A percentile compares a stretch with the other conserved stretches of the same genome.
Evolutionary conservation across 2,888 invertebrate genomes (phyloP).

Genomic region (Morpho achilles): DNA sequence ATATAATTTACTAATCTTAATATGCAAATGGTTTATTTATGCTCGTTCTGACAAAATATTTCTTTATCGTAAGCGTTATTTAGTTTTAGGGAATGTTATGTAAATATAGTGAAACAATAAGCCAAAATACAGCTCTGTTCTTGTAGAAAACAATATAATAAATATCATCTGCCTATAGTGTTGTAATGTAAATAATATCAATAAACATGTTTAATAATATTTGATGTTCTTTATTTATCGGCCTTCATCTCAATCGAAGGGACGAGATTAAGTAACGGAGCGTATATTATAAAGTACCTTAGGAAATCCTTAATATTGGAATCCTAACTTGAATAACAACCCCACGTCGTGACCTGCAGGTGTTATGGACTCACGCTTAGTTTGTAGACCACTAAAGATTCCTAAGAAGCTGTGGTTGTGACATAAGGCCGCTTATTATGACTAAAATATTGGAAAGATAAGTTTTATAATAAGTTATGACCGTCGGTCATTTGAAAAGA

Average conservation of each 20-base stretch:
- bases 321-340: too few species aligned
- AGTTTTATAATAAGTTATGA: too few species aligned
- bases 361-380: too few species aligned
- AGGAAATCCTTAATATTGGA: too few species aligned
- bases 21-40: not conserved
- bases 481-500: too few species aligned
- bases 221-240: constrained; percentile 33
- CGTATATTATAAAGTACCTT: too few species aligned
- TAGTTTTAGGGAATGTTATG: constrained; percentile 73
- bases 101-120: constrained; percentile 51
- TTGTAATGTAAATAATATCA: constrained; percentile 55
- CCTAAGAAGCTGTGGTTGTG: too few species aligned
- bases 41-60: constrained; percentile 24
- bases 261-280: too few species aligned
- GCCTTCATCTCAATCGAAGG: not conserved
- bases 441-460: too few species aligned
- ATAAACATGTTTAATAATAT: constrained; percentile 62
- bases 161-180: constrained; percentile 23
- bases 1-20: not conserved
- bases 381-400: too few species aligned
- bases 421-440: too few species aligned
- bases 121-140: constrained; percentile 29
- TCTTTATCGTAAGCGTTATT: constrained; percentile 61
- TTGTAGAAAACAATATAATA: constrained; percentile 27
- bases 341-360: too few species aligned